Percentiles rank a stretch among this genome's conserved stretches.
These are phyloP conservation scores for Penelope pileata DNA, from an alignment of 2,113 vertebrate species.

Conservation along the genomic window DNA sequence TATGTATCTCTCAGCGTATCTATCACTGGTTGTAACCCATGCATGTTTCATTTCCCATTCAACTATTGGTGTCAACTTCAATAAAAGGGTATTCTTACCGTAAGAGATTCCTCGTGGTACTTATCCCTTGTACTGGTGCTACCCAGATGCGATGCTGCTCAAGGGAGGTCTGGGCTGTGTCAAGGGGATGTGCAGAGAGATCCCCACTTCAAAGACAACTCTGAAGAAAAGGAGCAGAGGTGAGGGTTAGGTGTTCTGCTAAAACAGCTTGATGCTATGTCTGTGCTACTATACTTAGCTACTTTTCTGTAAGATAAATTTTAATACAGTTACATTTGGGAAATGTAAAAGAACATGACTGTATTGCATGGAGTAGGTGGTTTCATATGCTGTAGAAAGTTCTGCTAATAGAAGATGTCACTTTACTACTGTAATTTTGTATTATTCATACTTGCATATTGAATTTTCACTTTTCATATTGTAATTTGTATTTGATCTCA, in stretches of 20 bases:
- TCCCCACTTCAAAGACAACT: not conserved
- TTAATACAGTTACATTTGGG: not conserved
- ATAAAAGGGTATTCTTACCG: not conserved
- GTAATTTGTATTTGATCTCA: constrained; percentile 44
- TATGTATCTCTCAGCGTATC: not conserved
- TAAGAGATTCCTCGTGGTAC: not conserved
- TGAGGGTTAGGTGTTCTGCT: not conserved
- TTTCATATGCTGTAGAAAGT: not conserved
- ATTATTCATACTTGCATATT: constrained; percentile 52
- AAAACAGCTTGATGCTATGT: not conserved
- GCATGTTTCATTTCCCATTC: not conserved
- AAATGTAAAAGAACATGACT: not conserved
- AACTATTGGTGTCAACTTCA: not conserved
- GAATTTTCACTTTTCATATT: constrained; percentile 61
- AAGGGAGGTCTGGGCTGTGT: accelerated
- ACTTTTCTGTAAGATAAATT: not conserved
- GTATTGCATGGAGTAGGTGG: not conserved
- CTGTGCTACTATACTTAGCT: not conserved
- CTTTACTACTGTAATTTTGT: constrained; percentile 41
- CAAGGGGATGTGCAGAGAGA: accelerated
- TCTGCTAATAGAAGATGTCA: not conserved
- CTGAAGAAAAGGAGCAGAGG: not conserved
- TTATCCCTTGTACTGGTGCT: not conserved
- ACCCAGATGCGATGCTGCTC: accelerated
- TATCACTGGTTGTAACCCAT: not conserved